These are phyloP conservation scores for Squalus acanthias DNA, from an alignment of 2,797 vertebrate genomes.

Conservation along the genomic window DNA sequence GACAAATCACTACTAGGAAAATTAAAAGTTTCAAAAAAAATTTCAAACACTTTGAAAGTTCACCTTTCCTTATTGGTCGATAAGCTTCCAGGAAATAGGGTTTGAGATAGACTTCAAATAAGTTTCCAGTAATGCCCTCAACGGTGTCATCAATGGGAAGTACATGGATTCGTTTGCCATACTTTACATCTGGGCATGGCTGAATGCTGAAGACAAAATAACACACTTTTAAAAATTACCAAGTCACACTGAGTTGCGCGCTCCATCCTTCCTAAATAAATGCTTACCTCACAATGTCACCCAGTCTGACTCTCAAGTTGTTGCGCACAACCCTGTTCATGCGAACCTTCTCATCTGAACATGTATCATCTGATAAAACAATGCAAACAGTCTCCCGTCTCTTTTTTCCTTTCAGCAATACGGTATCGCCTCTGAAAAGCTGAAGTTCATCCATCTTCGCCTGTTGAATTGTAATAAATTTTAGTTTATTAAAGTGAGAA, in stretches of 20 bases:
- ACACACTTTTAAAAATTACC: background rate
- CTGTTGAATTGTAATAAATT: slow-evolving; percentile 51
- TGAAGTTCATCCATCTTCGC: slow-evolving; percentile 98
- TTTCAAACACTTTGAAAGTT: slow-evolving; percentile 13
- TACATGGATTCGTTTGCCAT: slow-evolving; percentile 94
- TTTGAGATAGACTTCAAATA: slow-evolving; percentile 98
- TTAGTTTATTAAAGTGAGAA: background rate
- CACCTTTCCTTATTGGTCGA: slow-evolving; percentile 96
- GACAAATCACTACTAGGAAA: background rate
- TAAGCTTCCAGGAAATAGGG: slow-evolving; percentile 97
- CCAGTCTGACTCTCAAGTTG: slow-evolving; percentile 89
- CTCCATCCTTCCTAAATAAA: slow-evolving; percentile 38
- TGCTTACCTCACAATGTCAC: slow-evolving; percentile 89
- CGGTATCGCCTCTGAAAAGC: slow-evolving; percentile 97
- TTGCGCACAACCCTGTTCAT: slow-evolving; percentile 99
- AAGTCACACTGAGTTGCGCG: background rate
- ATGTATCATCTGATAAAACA: slow-evolving; percentile 92
- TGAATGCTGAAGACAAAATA: slow-evolving; percentile 77
- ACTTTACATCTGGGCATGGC: slow-evolving; percentile 96
- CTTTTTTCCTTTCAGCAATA: slow-evolving; percentile 96
- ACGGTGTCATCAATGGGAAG: slow-evolving; percentile 96
- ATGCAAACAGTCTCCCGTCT: slow-evolving; percentile 95
- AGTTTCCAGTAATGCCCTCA: slow-evolving; percentile 94
- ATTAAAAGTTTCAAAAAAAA: slow-evolving; percentile 7
- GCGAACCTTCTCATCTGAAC: slow-evolving; percentile 96